Conservation (phyloP, 2,888 invertebrate species). For the Ochropleura plecta region DNA sequence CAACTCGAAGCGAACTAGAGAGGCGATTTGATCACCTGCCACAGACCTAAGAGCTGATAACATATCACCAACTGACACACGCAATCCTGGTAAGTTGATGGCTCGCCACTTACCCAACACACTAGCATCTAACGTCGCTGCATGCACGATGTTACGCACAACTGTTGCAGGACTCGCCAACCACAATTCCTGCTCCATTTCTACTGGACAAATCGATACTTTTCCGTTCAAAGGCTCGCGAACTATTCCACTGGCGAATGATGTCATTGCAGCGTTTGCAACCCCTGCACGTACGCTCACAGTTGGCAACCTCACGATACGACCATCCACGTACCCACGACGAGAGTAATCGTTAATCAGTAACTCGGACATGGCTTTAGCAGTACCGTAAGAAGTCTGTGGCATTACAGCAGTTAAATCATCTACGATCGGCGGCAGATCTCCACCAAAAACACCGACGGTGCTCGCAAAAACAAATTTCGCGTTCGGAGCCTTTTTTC, state of each 20-base stretch:
- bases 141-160: slow-evolving; percentile 78
- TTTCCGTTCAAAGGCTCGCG: slow-evolving; percentile 81
- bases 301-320: slow-evolving; percentile 81
- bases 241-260: slow-evolving; percentile 84
- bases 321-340: slow-evolving; percentile 81
- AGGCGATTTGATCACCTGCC: slow-evolving; percentile 76
- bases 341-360: slow-evolving; percentile 83
- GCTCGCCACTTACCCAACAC: slow-evolving; percentile 76
- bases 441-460: slow-evolving; percentile 81
- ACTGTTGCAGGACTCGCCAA: slow-evolving; percentile 79
- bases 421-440: slow-evolving; percentile 73
- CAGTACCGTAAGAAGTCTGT: slow-evolving; percentile 83
- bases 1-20: slow-evolving; percentile 73
- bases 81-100: slow-evolving; percentile 81
- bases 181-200: slow-evolving; percentile 77
- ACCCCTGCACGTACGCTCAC: slow-evolving; percentile 83
- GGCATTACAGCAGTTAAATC: slow-evolving; percentile 80
- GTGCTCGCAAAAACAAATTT: slow-evolving; percentile 82
- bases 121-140: slow-evolving; percentile 71
- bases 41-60: slow-evolving; percentile 74
- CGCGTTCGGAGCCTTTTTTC: slow-evolving; percentile 70
- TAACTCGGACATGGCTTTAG: slow-evolving; percentile 84
- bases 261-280: slow-evolving; percentile 84
- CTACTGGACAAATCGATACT: slow-evolving; percentile 76
- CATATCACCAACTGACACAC: slow-evolving; percentile 78